phyloP scores from a whole-genome alignment of 2,113 vertebrate genomes.

The Zosterops borbonicus region DNA sequence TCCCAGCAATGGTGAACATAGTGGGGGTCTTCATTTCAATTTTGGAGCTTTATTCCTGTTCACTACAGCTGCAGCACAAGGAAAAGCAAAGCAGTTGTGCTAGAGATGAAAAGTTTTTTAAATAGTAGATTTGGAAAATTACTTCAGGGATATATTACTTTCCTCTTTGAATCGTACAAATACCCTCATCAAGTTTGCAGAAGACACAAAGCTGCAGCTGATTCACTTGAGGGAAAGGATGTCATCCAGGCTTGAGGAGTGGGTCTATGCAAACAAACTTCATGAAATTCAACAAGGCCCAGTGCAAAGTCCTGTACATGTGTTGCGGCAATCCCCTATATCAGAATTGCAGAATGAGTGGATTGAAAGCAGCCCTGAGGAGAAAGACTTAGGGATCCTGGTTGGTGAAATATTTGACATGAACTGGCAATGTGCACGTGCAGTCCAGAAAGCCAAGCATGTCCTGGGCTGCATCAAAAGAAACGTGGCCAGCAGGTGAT shows the following conservation, averaged over 20 bases:
- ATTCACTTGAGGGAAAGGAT: neutral
- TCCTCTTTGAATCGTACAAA: neutral
- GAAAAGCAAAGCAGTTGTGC: neutral
- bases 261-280: accelerated
- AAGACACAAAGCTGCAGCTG: neutral
- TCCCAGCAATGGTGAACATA: neutral
- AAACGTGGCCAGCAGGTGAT: neutral
- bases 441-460: neutral
- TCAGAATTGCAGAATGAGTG: neutral
- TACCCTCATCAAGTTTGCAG: neutral
- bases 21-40: neutral
- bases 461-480: neutral
- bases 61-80: neutral
- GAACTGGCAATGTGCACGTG: neutral
- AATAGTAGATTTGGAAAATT: neutral
- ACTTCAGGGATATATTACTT: neutral
- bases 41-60: neutral
- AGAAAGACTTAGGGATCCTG: neutral
- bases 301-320: neutral
- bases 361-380: neutral
- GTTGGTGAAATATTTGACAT: neutral
- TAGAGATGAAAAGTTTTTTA: neutral
- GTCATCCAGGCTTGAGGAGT: neutral
- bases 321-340: neutral
- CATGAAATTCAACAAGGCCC: neutral